Conservation (phyloP, 1,140 invertebrate species). For the Dendroctonus valens region DNA sequence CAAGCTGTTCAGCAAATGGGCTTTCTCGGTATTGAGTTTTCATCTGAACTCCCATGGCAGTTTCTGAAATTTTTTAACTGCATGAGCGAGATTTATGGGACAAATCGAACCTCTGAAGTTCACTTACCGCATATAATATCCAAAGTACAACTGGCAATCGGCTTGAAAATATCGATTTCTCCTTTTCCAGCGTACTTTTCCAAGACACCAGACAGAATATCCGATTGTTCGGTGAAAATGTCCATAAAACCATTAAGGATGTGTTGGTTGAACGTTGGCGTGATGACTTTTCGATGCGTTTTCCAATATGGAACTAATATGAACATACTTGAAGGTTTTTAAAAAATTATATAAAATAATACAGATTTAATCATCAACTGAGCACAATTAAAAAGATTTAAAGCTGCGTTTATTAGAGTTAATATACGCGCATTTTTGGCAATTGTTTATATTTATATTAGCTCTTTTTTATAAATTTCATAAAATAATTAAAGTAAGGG, state of each 20-base stretch:
- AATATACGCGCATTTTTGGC: no score
- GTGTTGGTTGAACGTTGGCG: constrained; percentile 74
- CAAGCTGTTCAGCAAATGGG: constrained; percentile 73
- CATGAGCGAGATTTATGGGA: not conserved
- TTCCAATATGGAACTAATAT: constrained; percentile 56
- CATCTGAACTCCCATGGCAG: constrained; percentile 76
- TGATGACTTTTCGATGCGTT: constrained; percentile 64
- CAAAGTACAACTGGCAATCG: constrained; percentile 66
- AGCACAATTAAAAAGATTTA: no score
- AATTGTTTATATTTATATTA: no score
- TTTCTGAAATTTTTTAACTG: constrained; percentile 57
- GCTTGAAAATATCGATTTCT: constrained; percentile 62
- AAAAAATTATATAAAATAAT: no score
- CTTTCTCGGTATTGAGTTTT: constrained; percentile 67
- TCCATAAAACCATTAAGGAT: constrained; percentile 72
- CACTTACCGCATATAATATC: constrained; percentile 71
- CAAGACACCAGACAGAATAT: constrained; percentile 59
- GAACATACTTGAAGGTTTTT: not conserved
- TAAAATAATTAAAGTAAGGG: no score
- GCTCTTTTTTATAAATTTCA: no score
- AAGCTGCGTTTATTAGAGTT: no score
- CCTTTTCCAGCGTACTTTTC: constrained; percentile 47
- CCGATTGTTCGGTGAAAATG: constrained; percentile 66
- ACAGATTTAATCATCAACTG: no score
- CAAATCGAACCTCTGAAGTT: not conserved